Base-by-base conservation (phyloP, 2,888 invertebrate species). In the Dasysyrphus albostriatus region DNA sequence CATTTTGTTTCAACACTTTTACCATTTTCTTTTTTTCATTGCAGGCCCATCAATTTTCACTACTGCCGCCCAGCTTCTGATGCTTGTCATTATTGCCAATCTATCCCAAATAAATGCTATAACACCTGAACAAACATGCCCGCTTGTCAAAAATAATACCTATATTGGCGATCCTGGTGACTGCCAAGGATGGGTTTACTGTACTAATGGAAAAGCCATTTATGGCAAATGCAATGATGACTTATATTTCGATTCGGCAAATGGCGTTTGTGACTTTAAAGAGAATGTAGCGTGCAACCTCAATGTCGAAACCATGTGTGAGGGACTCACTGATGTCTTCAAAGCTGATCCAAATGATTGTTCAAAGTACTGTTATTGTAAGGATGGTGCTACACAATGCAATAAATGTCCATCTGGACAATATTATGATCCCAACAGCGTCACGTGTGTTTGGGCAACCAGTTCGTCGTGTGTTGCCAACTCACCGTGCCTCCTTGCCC, bases 111-210 rank as follows among this genome's bases (percentile, higher is more conserved):
- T 54, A 0, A 37, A n/a, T 6, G 83, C 74, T 0, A 29, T 80
- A 4, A 19, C 59, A 14, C 56, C 47, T 2, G 58, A n/a, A n/a
- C 70, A 83, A 49, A 83, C 91, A 0, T 91, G 91, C 58, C 54
- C 81, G 1, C 81, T 90, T 42, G 89, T 92, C 12, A 65, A 88
- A 2, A 88, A 89, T 32, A 89, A 88, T 1, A 90, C 90, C 0
- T 91, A 89, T 47, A 90, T 92, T 2, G 92, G 90, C 5, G 90
- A 92, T 89, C 92, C 92, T 0, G 76, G 88, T 0, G 82, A 88
- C 5, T 91, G 92, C 47, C 90, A 90, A 24, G 79, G 72, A 0
- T 91, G 91, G 90, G 89, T 90, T 14, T 79, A 89, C 37, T 92
- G 91, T 76, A 34, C 90, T 19, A 88, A 91, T 72, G 89, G 89